Conservation (phyloP, 1,140 invertebrate species). For the Papilio xuthus region DNA sequence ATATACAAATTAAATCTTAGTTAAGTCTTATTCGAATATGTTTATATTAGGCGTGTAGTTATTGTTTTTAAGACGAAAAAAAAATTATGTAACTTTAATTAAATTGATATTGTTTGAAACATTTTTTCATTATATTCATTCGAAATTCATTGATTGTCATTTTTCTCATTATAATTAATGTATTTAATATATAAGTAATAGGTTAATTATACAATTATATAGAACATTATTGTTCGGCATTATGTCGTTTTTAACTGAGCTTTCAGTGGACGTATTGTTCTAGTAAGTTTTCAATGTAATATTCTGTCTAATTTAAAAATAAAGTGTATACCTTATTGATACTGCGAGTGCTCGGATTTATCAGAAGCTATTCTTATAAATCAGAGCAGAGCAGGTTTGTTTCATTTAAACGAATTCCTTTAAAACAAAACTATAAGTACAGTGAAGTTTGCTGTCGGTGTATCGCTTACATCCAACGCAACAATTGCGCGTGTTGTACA, state of each 20-base stretch:
- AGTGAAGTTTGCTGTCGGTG: too few relatives aligned
- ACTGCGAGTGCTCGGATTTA: constrained; percentile 22
- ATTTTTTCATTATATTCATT: constrained; percentile 54
- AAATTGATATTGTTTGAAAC: constrained; percentile 47
- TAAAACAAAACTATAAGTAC: not conserved
- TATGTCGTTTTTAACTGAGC: constrained; percentile 67
- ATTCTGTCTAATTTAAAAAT: constrained; percentile 65
- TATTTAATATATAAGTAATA: constrained; percentile 54
- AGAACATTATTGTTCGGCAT: constrained; percentile 63
- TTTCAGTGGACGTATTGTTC: constrained; percentile 67
- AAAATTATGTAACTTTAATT: constrained; percentile 55
- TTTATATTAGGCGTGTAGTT: constrained; percentile 65
- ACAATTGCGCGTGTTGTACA: too few relatives aligned
- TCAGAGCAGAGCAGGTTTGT: constrained; percentile 35
- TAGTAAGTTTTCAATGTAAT: constrained; percentile 73
- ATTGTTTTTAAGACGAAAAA: constrained; percentile 51
- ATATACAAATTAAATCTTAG: constrained; percentile 71
- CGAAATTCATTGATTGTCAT: constrained; percentile 56
- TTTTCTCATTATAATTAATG: constrained; percentile 76
- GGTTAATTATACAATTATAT: constrained; percentile 65
- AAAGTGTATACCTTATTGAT: constrained; percentile 69
- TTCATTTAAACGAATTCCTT: constrained; percentile 37
- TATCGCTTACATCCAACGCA: too few relatives aligned
- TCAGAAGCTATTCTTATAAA: constrained; percentile 2
- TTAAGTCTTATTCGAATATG: constrained; percentile 61